A percentile compares a stretch with the other conserved stretches of the same genome.
phyloP scores from a whole-genome alignment of 2,113 vertebrate genomes.

The Asarcornis scutulata region DNA sequence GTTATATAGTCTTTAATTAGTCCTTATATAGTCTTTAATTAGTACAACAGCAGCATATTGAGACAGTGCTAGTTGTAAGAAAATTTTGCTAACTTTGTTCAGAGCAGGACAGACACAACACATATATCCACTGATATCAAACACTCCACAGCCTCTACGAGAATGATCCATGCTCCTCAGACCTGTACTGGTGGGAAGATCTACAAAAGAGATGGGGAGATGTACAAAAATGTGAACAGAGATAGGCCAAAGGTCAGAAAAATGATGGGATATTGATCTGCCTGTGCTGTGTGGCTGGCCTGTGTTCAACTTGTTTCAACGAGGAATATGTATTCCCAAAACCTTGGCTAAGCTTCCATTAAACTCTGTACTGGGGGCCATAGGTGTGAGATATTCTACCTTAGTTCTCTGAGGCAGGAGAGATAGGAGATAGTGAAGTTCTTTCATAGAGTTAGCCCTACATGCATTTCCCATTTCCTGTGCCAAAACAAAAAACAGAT shows the following conservation, averaged over 20 bases:
- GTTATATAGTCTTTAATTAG: not conserved
- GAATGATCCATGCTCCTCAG: not conserved
- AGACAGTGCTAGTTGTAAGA: not conserved
- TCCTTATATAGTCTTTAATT: fast-evolving
- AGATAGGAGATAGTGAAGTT: not conserved
- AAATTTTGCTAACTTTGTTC: not conserved
- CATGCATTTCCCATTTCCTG: not conserved
- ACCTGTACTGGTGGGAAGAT: not conserved
- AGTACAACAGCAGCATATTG: not conserved
- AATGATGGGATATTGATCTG: not conserved
- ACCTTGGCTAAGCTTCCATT: not conserved
- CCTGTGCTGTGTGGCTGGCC: not conserved
- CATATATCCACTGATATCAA: not conserved
- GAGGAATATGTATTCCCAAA: not conserved
- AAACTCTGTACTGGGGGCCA: not conserved
- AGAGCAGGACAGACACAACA: not conserved
- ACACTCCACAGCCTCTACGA: not conserved
- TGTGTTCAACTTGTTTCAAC: not conserved
- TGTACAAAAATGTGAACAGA: not conserved
- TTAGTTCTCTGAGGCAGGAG: not conserved
- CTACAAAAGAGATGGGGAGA: too few species aligned
- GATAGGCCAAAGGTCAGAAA: not conserved
- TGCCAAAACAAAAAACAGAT: not conserved
- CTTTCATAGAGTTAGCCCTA: not conserved
- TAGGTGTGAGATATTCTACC: not conserved